phyloP scores from a whole-genome alignment of 2,113 vertebrate genomes.

The Zosterops japonicus region DNA sequence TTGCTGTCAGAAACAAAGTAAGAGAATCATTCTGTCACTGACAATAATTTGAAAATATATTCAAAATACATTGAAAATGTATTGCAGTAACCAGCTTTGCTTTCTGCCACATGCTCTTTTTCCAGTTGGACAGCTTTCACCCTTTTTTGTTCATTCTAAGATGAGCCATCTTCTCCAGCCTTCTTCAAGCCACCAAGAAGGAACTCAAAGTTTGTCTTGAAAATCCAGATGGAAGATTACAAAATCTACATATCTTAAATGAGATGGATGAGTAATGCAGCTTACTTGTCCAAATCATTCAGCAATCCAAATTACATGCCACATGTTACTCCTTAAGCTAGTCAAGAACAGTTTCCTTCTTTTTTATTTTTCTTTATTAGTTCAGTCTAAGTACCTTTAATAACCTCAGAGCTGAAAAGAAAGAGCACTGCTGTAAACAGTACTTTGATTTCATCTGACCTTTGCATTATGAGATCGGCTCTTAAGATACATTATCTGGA shows the following conservation, averaged over 20 bases:
- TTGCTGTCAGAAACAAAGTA: not conserved
- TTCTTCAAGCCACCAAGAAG: not conserved
- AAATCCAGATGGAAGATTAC: slow-evolving; percentile 38
- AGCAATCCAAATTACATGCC: slow-evolving; percentile 44
- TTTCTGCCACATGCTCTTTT: not conserved
- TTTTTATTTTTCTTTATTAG: not conserved
- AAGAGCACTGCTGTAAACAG: not conserved
- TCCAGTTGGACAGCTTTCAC: not conserved
- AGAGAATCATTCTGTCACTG: not conserved
- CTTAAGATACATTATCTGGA: not conserved
- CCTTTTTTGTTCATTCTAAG: not conserved
- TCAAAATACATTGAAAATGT: not conserved
- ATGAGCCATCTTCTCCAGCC: not conserved
- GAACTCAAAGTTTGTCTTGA: not conserved
- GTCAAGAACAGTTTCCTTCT: not conserved
- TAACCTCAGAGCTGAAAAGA: not conserved
- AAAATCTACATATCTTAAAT: slow-evolving; percentile 30
- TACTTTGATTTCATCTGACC: slow-evolving; percentile 4
- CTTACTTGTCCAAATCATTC: slow-evolving; percentile 48
- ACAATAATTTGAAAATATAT: not conserved
- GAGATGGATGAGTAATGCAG: slow-evolving; percentile 40
- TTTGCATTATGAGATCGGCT: not conserved
- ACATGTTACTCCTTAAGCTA: slow-evolving; percentile 51
- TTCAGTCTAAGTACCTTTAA: not conserved
- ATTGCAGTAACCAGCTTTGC: not conserved